Percentiles rank a stretch among this genome's conserved stretches.
These are phyloP conservation scores for Drosophila melanocephala DNA, from an alignment of 2,888 invertebrate genomes.

Conservation along the genomic window DNA sequence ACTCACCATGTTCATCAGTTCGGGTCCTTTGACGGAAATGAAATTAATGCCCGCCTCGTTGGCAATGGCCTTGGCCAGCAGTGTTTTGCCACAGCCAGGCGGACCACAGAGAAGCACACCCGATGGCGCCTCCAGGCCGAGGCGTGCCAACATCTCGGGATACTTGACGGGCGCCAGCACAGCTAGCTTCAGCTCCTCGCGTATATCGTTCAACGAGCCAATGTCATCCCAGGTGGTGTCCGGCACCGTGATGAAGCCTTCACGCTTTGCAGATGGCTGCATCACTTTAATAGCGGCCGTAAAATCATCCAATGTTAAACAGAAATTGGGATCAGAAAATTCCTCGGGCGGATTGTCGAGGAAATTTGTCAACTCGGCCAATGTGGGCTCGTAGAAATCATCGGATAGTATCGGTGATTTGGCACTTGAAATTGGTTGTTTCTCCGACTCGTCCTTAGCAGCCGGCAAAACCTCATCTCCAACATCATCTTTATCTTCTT, in stretches of 20 bases:
- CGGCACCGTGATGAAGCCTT: conserved; percentile 99
- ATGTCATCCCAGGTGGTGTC: conserved; percentile 99
- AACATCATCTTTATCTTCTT: conserved; percentile 65
- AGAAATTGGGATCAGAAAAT: conserved; percentile 88
- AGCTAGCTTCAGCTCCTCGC: conserved; percentile 95
- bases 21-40: conserved; percentile 99
- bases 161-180: conserved; percentile 97
- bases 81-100: conserved; percentile 98
- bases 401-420: conserved; percentile 23
- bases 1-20: conserved; percentile 96
- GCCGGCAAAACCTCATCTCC: background rate
- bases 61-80: conserved; percentile 98
- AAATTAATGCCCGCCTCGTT: conserved; percentile 99
- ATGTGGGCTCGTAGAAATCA: conserved; percentile 78
- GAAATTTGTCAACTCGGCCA: conserved; percentile 88
- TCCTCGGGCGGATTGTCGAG: conserved; percentile 89
- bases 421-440: conserved; percentile 1
- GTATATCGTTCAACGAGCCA: conserved; percentile 94
- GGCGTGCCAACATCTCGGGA: conserved; percentile 91
- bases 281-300: conserved; percentile 91
- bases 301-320: conserved; percentile 92
- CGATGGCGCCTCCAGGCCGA: conserved; percentile 93
- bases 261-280: conserved; percentile 97
- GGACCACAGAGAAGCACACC: conserved; percentile 98
- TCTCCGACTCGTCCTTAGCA: background rate